phyloP scores from a whole-genome alignment of 2,888 invertebrate genomes.

The Diarsia brunnea region DNA sequence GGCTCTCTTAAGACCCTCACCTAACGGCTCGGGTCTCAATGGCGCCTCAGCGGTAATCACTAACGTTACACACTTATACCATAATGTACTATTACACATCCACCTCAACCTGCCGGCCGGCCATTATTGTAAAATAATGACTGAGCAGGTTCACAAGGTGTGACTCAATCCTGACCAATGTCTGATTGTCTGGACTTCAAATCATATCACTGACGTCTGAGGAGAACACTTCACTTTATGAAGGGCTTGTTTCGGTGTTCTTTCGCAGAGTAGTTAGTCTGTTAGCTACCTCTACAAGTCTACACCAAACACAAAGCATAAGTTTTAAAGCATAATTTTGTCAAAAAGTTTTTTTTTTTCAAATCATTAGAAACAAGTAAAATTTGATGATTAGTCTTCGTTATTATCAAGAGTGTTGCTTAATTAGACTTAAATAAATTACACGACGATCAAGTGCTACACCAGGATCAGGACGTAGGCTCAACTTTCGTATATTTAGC shows the following conservation, averaged over 20 bases:
- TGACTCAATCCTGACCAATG: not conserved
- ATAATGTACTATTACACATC: too few relatives aligned
- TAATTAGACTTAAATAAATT: slow-evolving; percentile 2
- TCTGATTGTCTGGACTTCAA: not conserved
- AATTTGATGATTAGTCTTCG: not conserved
- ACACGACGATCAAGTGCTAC: not conserved
- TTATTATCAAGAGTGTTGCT: not conserved
- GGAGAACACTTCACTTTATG: not conserved
- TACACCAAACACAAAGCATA: not conserved
- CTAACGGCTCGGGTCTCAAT: too few relatives aligned
- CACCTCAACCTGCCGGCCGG: too few relatives aligned
- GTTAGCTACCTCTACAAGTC: not conserved
- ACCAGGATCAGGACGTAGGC: slow-evolving; percentile 12
- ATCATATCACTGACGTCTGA: not conserved
- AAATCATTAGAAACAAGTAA: not conserved
- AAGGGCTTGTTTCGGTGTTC: not conserved
- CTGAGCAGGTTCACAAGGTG: not conserved
- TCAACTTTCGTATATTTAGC: slow-evolving; percentile 45
- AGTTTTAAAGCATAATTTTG: not conserved
- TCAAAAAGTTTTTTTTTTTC: not conserved
- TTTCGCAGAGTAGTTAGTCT: not conserved
- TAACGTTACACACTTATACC: too few relatives aligned
- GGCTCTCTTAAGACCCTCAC: too few relatives aligned
- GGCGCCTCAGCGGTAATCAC: too few relatives aligned
- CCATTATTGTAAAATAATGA: not conserved